Evolutionary conservation across 23 tunicate genomes (phyloP).

Genomic region (Ascidia mentula): DNA sequence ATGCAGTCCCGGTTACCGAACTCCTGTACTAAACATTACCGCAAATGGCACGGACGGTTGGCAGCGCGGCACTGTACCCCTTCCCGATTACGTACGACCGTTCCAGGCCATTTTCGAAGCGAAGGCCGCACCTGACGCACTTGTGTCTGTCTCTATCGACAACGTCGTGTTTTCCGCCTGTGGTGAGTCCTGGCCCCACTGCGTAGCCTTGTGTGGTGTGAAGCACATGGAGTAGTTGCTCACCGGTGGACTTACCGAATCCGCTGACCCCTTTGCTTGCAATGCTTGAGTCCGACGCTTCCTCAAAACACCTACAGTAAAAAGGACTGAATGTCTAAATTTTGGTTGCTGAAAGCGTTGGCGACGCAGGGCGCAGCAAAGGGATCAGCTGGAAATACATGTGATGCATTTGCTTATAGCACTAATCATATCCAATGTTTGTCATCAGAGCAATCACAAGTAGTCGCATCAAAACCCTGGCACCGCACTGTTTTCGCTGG

Average conservation of each 20-base stretch:
- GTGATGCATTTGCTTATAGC: background rate
- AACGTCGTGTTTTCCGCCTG: slow-evolving; percentile 77
- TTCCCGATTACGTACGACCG: slow-evolving; percentile 75
- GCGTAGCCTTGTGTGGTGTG: slow-evolving; percentile 1
- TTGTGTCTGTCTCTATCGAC: slow-evolving; percentile 69
- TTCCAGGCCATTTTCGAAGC: slow-evolving; percentile 80
- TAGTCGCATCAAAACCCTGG: too few relatives aligned
- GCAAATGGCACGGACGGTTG: slow-evolving; percentile 32
- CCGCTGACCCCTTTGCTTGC: background rate
- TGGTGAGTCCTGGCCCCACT: slow-evolving; percentile 65
- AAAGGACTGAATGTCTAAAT: background rate
- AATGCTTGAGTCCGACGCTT: background rate
- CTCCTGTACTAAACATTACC: slow-evolving; percentile 64
- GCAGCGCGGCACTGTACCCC: slow-evolving; percentile 51
- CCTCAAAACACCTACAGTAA: background rate
- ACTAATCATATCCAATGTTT: background rate
- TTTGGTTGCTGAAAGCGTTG: background rate
- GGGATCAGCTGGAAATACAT: background rate
- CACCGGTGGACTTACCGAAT: background rate
- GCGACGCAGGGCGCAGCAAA: background rate
- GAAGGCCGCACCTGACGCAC: slow-evolving; percentile 8
- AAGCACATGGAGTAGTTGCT: background rate
- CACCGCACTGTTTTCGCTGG: too few relatives aligned
- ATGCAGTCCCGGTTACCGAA: slow-evolving; percentile 67
- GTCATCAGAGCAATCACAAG: too few relatives aligned